phyloP scores from a whole-genome alignment of 2,797 vertebrate genomes.

The Picus viridis region DNA sequence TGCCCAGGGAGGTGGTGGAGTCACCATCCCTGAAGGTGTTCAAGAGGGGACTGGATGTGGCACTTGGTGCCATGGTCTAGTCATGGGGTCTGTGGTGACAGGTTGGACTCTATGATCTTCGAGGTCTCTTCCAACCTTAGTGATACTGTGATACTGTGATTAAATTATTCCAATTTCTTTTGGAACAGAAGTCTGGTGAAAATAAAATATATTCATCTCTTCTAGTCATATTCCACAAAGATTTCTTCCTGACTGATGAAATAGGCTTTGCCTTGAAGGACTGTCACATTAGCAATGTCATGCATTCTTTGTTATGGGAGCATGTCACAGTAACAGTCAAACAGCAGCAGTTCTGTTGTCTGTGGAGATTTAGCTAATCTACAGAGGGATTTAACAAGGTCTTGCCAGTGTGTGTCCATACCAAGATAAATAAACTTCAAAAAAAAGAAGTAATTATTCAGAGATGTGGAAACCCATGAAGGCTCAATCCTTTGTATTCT shows the following conservation, averaged over 20 bases:
- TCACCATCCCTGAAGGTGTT: too few species aligned
- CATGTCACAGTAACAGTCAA: not conserved
- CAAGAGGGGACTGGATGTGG: too few species aligned
- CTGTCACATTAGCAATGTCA: constrained; percentile 40
- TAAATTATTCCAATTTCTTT: constrained; percentile 50
- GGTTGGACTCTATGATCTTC: too few species aligned
- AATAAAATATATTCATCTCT: constrained; percentile 47
- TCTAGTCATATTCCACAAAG: constrained; percentile 34
- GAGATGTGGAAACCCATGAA: constrained; percentile 19
- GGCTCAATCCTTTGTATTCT: not conserved
- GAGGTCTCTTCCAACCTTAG: too few species aligned
- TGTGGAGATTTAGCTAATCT: not conserved
- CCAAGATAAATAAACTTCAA: constrained; percentile 26
- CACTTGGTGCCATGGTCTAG: too few species aligned
- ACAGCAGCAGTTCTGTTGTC: not conserved
- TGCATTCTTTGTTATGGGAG: constrained; percentile 36
- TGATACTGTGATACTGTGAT: too few species aligned
- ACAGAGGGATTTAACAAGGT: constrained; percentile 6
- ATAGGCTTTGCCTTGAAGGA: constrained; percentile 17
- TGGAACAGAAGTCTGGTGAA: constrained; percentile 19
- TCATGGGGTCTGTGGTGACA: too few species aligned
- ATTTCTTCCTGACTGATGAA: constrained; percentile 38
- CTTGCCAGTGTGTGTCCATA: not conserved
- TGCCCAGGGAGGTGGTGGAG: too few species aligned
- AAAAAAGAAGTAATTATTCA: not conserved